Conservation (phyloP, 2,888 invertebrate species). For the Ormyrus nitidulus region DNA sequence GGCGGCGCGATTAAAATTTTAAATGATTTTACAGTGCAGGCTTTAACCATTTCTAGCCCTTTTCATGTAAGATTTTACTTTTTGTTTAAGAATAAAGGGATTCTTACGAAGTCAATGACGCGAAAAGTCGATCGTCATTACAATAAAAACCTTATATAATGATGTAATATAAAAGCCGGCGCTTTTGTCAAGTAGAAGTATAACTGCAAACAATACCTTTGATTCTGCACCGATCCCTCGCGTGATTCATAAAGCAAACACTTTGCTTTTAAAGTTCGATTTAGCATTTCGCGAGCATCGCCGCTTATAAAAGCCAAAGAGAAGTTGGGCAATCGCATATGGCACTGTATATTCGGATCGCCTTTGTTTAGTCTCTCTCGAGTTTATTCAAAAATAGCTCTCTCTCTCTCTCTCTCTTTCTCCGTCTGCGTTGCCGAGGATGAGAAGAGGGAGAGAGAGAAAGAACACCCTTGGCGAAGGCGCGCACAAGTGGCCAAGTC, state of each 20-base stretch:
- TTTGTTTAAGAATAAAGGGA: too few species aligned
- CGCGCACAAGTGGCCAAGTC: slow-evolving; percentile 23
- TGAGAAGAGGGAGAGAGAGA: slow-evolving; percentile 24
- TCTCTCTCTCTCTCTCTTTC: slow-evolving; percentile 3
- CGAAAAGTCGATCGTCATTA: too few species aligned
- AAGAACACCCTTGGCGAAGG: slow-evolving; percentile 42
- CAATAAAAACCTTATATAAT: too few species aligned
- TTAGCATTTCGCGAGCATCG: slow-evolving; percentile 1
- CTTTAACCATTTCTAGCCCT: too few species aligned
- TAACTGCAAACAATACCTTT: background rate
- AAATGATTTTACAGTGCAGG: too few species aligned
- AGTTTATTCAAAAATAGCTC: slow-evolving; percentile 17
- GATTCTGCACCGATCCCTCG: too few species aligned
- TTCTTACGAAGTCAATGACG: too few species aligned
- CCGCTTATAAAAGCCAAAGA: slow-evolving; percentile 14
- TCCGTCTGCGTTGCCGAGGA: background rate
- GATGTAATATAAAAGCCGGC: background rate
- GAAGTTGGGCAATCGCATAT: slow-evolving; percentile 34
- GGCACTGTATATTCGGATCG: slow-evolving; percentile 13
- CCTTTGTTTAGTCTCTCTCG: slow-evolving; percentile 46
- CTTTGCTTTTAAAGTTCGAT: slow-evolving; percentile 24
- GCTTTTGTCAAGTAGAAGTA: background rate
- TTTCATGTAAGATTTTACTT: too few species aligned
- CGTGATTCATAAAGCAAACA: slow-evolving; percentile 30
- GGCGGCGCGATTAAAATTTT: too few species aligned